phyloP scores from a whole-genome alignment of 2,797 vertebrate species.

The Sylvilagus floridanus region DNA sequence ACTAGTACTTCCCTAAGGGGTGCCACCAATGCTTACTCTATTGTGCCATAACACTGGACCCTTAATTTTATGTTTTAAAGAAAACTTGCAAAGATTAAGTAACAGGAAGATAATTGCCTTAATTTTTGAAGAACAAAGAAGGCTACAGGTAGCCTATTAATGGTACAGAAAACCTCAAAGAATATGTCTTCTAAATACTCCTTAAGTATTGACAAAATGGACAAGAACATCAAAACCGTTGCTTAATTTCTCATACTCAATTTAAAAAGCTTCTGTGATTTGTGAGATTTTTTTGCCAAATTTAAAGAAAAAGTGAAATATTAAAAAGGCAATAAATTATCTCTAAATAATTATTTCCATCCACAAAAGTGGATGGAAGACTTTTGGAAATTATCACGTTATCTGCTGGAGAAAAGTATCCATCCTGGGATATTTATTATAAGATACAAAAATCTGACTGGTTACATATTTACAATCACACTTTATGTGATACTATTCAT shows the following conservation, averaged over 20 bases:
- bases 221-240: background rate
- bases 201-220: background rate
- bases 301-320: slow-evolving; percentile 20
- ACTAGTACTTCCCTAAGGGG: too few species aligned
- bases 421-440: background rate
- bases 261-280: background rate
- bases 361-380: background rate
- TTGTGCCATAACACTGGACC: too few species aligned
- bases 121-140: background rate
- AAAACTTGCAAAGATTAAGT: background rate
- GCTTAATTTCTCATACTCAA: background rate
- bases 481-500: slow-evolving; percentile 31
- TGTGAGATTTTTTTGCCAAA: background rate
- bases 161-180: background rate
- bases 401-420: background rate
- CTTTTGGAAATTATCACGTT: background rate
- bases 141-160: background rate
- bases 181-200: background rate
- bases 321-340: background rate
- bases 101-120: background rate
- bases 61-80: background rate
- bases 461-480: background rate
- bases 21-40: too few species aligned
- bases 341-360: background rate
- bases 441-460: background rate